Base-by-base conservation (phyloP, 2,888 invertebrate genomes). In the Priocnemis perturbator region DNA sequence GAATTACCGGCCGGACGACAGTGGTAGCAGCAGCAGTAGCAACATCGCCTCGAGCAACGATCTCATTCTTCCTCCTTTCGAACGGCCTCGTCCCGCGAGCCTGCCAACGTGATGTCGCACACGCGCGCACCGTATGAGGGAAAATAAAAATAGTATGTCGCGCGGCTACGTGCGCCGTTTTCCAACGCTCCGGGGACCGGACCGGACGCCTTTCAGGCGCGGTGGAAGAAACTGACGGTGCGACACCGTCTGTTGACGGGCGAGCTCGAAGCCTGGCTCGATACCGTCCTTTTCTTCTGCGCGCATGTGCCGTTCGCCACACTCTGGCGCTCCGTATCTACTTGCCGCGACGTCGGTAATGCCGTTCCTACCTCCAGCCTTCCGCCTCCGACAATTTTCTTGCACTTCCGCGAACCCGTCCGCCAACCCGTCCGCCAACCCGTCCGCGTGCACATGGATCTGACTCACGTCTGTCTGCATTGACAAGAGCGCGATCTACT, bases 181-280 rank as follows among this genome's bases (percentile, higher is more conserved):
- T 69, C 60, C 64, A 19, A 17, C 66, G 69, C 60, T 64, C 65
- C 67, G 64, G 52, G 44, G 15, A 66, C 64, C 71, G 71, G 56
- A 73, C 74, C 71, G 71, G 56, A 73, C 74, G 77, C 71, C 73
- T 75, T 74, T 63, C 73, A 74, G 71, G 69, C 77, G 76, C 76
- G 79, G 76, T 73, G 75, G 78, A 72, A 76, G 80, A 74, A 78
- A 77, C 76, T 74, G 78, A 76, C 78, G 78, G 75, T 74, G 78
- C 73, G 70, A 71, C 73, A 73, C 78, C 78, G 81, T 79, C 77
- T 76, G 76, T 74, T 73, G 74, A 85, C 81, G 78, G 79, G 81
- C 77, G 73, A 78, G 81, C 85, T 83, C 85, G 84, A 82, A 82
- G 85, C 82, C 85, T 86, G 86, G 88, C 85, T 88, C 88, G 87